phyloP scores from a whole-genome alignment of 2,888 invertebrate species.

The Rhingia campestris region DNA sequence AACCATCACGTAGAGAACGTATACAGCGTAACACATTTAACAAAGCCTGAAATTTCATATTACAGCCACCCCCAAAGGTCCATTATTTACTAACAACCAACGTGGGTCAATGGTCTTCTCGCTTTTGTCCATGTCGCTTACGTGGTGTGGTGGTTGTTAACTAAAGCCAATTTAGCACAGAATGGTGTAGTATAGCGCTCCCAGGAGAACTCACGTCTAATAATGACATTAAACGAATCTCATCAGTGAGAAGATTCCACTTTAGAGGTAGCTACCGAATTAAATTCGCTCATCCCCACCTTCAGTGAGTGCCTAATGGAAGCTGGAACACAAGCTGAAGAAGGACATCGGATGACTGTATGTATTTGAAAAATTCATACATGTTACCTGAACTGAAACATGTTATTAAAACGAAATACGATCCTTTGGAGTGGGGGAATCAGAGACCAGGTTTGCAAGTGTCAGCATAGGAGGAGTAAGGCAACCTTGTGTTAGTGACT shows the following conservation, averaged over 20 bases:
- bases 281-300: slow-evolving; percentile 51
- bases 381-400: slow-evolving; percentile 70
- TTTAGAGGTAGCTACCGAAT: slow-evolving; percentile 69
- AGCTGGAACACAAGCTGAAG: slow-evolving; percentile 45
- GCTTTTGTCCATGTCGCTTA: slow-evolving; percentile 47
- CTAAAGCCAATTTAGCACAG: slow-evolving; percentile 66
- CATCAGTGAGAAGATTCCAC: slow-evolving; percentile 66
- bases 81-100: slow-evolving; percentile 63
- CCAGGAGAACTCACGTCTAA: slow-evolving; percentile 67
- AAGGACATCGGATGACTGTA: slow-evolving; percentile 54
- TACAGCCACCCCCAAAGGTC: slow-evolving; percentile 46
- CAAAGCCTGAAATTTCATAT: slow-evolving; percentile 64
- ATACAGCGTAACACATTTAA: slow-evolving; percentile 47
- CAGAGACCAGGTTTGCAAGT: slow-evolving; percentile 23
- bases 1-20: slow-evolving; percentile 40
- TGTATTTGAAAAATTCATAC: slow-evolving; percentile 67
- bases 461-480: not conserved
- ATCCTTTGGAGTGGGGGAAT: slow-evolving; percentile 35
- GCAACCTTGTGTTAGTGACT: slow-evolving; percentile 14
- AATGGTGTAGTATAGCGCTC: slow-evolving; percentile 67
- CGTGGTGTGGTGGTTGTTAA: slow-evolving; percentile 45
- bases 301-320: slow-evolving; percentile 47
- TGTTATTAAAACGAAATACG: slow-evolving; percentile 70
- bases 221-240: slow-evolving; percentile 73
- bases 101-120: slow-evolving; percentile 52